phyloP scores from a whole-genome alignment of 2,888 invertebrate species.

The Cheilosia vulpina region DNA sequence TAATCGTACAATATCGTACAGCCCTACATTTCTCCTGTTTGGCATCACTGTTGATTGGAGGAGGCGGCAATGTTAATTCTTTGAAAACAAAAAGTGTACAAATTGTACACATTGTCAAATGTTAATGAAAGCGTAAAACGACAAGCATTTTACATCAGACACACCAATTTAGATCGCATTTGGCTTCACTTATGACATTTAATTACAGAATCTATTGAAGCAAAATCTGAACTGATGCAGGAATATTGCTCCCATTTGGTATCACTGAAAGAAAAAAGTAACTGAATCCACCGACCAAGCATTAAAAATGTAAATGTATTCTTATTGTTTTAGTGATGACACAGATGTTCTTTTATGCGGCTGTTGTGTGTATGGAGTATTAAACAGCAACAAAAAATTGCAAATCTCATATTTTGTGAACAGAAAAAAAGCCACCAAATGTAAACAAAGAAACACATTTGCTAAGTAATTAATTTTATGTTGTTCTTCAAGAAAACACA shows the following conservation, averaged over 20 bases:
- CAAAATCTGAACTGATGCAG: neutral
- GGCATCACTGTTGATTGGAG: too few relatives aligned
- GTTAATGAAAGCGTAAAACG: too few relatives aligned
- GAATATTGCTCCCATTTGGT: neutral
- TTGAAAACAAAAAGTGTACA: too few relatives aligned
- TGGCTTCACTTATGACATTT: neutral
- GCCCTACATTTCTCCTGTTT: too few relatives aligned
- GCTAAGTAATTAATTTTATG: conserved; percentile 13
- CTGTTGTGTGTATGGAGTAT: neutral
- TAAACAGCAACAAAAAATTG: conserved; percentile 6
- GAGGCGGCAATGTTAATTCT: too few relatives aligned
- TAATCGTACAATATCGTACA: too few relatives aligned
- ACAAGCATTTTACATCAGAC: too few relatives aligned
- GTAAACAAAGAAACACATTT: conserved; percentile 8
- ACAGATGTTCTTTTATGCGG: conserved; percentile 22
- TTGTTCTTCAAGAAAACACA: conserved; percentile 7
- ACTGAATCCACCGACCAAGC: neutral
- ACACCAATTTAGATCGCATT: neutral
- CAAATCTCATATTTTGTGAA: conserved; percentile 14
- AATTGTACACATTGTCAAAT: too few relatives aligned
- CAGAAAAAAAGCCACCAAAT: neutral
- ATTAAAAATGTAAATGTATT: neutral
- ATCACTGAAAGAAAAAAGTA: neutral
- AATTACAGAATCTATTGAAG: neutral
- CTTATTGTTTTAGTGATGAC: conserved; percentile 5